These are phyloP conservation scores for Melolontha melolontha DNA, from an alignment of 2,888 invertebrate species.

Conservation along the genomic window DNA sequence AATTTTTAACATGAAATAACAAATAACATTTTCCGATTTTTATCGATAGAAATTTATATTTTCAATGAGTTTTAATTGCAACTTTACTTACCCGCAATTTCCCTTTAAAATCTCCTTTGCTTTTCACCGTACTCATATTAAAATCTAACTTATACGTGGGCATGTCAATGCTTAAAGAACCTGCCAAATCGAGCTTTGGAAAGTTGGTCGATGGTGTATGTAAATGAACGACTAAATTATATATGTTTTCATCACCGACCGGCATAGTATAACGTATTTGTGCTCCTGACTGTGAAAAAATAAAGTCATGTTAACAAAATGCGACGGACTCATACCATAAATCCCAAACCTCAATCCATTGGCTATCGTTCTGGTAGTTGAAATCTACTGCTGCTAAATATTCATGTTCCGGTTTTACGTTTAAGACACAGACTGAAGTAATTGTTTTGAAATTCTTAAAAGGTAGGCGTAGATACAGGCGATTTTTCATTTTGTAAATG, in stretches of 20 bases:
- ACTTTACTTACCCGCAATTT: conserved; percentile 59
- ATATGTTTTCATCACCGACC: conserved; percentile 58
- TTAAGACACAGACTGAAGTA: conserved; percentile 67
- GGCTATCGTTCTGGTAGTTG: conserved; percentile 63
- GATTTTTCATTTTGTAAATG: conserved; percentile 68
- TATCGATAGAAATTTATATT: conserved; percentile 23
- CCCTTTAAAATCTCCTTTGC: conserved; percentile 67
- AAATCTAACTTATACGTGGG: conserved; percentile 68
- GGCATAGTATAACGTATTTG: conserved; percentile 68
- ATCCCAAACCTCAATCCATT: conserved; percentile 64
- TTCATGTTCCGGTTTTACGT: conserved; percentile 63
- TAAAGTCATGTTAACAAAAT: conserved; percentile 46
- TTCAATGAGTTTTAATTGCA: conserved; percentile 11
- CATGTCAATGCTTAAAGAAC: conserved; percentile 66
- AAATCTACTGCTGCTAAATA: conserved; percentile 68
- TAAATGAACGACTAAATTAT: conserved; percentile 67
- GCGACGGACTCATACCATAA: conserved; percentile 44
- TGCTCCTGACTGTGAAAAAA: conserved; percentile 64
- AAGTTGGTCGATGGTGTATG: conserved; percentile 70
- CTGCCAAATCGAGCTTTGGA: conserved; percentile 65
- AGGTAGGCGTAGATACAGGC: conserved; percentile 70
- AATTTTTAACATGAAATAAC: too few species aligned
- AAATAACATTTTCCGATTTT: background rate
- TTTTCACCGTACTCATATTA: conserved; percentile 66
- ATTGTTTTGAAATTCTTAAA: conserved; percentile 67